Percentiles rank a stretch among this genome's conserved stretches.
Conservation (phyloP, 2,113 vertebrate genomes). For the Panthera leo region DNA sequence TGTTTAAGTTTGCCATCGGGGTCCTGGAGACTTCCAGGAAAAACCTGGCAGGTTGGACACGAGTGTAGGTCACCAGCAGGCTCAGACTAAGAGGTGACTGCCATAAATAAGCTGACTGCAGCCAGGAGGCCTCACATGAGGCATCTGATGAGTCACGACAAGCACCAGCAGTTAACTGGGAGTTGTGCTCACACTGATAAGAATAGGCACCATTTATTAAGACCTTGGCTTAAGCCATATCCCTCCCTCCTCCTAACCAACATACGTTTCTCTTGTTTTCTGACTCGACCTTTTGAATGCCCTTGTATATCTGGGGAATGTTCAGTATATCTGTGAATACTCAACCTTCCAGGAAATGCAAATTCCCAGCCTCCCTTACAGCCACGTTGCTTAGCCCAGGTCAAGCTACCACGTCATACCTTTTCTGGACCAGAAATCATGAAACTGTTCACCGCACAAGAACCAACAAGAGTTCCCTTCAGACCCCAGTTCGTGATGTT, state of each 20-base stretch:
- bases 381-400: background rate
- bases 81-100: fast-evolving
- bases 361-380: background rate
- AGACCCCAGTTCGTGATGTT: background rate
- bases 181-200: fast-evolving
- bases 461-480: background rate
- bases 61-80: background rate
- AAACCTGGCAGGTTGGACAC: background rate
- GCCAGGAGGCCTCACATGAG: fast-evolving
- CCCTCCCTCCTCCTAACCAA: background rate
- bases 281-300: background rate
- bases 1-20: background rate
- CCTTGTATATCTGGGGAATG: background rate
- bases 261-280: background rate
- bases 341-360: background rate
- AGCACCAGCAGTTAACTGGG: fast-evolving
- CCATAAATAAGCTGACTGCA: background rate
- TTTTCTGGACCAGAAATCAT: background rate
- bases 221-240: background rate
- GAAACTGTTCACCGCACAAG: background rate
- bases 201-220: background rate
- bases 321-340: background rate
- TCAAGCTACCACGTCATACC: background rate
- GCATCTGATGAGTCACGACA: background rate
- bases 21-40: background rate